These are phyloP conservation scores for Aurelia aurita complex sp. Pacific DNA, from an alignment of 30 jellyfish, hydroid and myxozoan species.

Conservation along the genomic window DNA sequence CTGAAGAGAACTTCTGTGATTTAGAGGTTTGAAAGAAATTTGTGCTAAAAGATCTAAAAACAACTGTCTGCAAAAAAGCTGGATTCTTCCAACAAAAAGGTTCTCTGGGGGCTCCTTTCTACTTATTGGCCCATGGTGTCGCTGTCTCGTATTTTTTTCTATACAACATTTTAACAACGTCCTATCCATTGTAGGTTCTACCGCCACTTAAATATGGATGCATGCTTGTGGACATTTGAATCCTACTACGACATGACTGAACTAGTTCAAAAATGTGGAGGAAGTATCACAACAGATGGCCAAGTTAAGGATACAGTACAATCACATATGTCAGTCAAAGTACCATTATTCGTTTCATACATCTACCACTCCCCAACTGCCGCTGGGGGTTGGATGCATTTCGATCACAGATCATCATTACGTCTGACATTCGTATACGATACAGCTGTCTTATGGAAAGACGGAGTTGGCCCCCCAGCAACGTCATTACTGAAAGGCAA, in stretches of 20 bases:
- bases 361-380: constrained; percentile 86
- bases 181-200: constrained; percentile 59
- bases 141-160: too few species aligned
- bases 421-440: constrained; percentile 87
- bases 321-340: constrained; percentile 82
- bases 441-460: constrained; percentile 94
- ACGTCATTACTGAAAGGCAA: constrained; percentile 82
- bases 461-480: constrained; percentile 93
- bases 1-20: too few species aligned
- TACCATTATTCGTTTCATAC: constrained; percentile 93
- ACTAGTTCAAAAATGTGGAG: constrained; percentile 92
- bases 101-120: too few species aligned
- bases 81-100: too few species aligned
- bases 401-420: constrained; percentile 85
- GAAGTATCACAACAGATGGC: constrained; percentile 84
- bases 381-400: constrained; percentile 91
- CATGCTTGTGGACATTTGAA: constrained; percentile 96
- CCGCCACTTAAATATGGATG: constrained; percentile 85
- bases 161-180: not conserved
- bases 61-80: too few species aligned
- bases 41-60: too few species aligned
- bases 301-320: constrained; percentile 87
- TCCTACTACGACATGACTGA: constrained; percentile 94
- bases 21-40: too few species aligned
- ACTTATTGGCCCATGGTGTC: too few species aligned